Base-by-base conservation (phyloP, 2,797 vertebrate genomes). In the Sebastes aleutianus region DNA sequence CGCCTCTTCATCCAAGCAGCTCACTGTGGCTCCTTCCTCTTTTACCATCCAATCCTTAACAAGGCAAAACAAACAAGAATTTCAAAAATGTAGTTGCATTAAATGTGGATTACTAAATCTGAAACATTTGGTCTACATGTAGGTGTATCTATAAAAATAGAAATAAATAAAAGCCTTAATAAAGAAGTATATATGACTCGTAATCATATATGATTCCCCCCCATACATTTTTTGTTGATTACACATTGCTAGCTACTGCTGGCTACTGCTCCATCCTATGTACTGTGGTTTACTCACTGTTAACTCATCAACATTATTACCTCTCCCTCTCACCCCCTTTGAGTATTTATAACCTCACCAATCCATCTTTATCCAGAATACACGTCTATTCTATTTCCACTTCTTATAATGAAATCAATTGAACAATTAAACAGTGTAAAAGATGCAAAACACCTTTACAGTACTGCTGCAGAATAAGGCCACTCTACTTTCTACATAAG, bases 101-200 rank as follows among this genome's bases (percentile, higher is more conserved):
- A 47, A 47, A 47, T 0, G 43, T 47, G 14, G 14, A 47, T 47
- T 47, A 0, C 43, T 47, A 0, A 47, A 47, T 18, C 16, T 47
- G 43, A 47, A 47, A 47, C 43, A 47, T 47, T 47, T 47, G 43
- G 43, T 47, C 43, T 26, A 27, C 31, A 59, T 34, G 5, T 26
- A 39, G 4, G 12, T 32, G 0, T 10, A 63, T 16, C 14, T 61
- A n/a, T 16, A 22, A 14, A 70, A 77, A 50, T 3, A 11, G 0
- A 70, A 39, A 26, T 10, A 24, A 34, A n/a, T 43, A 16, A 32
- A 24, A 63, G 36, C 20, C 20, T 64, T 0, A 26, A 24, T 24
- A 32, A 34, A 31, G 8, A 73, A 12, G 2, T 20, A 53, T 10
- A 36, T 18, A 29, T 18, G 20, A 57, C 8, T 18, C 18, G 16